Base-by-base conservation (phyloP, 1,140 invertebrate species). In the Daktulosphaira vitifoliae region DNA sequence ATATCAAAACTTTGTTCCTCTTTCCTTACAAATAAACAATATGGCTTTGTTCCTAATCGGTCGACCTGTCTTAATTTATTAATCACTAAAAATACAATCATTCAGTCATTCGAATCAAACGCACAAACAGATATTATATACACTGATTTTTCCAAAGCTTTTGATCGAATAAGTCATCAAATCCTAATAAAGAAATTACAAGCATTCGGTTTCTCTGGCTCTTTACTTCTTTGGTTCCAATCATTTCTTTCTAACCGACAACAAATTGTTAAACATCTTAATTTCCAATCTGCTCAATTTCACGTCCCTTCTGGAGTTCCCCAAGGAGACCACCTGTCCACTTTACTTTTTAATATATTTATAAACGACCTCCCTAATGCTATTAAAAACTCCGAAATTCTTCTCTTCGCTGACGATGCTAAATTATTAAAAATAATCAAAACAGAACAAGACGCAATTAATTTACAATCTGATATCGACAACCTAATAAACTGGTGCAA, bases 151-250 rank as follows among this genome's bases (percentile, higher is more conserved):
- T 5, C 5, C 5, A 52, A 52, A 33, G 50, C 50, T 4, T 52
- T 52, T 52, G 50, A 52, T 52, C 5, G 18, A 52, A 33, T 52
- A 52, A 52, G 18, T 52, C 50, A 52, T 22, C 6, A 33, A 8
- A 52, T 52, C 5, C n/a, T 52, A 25, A 26, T 20, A 7, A 16
- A 4, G 13, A 52, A 52, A 16, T 52, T 52, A 33, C 5, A 25
- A 8, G 50, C 5, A 3, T 33, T 8, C 18, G 50, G 50, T 8
- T 8, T 52, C 13, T 4, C n/a, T 8, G n/a, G n/a, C 18, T 16
- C 11, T 16, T 33, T 52, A 11, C n/a, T 52, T 7, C 5, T 4
- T 25, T 52, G 50, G 50, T 52, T 52, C n/a, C 5, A 15, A 25
- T 26, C 23, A 15, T 20, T 26, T 33, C n/a, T 52, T 7, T 52